These are phyloP conservation scores for Cheirogaleus medius DNA, from an alignment of 2,113 vertebrate genomes.

Conservation along the genomic window DNA sequence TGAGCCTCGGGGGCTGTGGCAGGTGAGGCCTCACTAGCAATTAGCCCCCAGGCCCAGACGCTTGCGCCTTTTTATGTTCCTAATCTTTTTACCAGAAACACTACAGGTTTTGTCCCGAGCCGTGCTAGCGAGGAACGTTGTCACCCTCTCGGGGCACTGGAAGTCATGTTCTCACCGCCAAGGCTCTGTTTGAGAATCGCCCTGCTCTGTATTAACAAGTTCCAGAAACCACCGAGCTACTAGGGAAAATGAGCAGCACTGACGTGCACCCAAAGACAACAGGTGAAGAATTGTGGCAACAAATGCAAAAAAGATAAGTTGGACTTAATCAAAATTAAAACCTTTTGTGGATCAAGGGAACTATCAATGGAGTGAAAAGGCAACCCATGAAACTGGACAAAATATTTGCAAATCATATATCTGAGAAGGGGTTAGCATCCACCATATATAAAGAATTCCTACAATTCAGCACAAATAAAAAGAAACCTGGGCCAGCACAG, in stretches of 20 bases:
- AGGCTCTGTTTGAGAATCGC: not conserved
- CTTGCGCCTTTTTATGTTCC: not conserved
- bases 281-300: not conserved
- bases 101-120: not conserved
- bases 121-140: not conserved
- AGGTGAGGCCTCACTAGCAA: slow-evolving; percentile 6
- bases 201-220: no score
- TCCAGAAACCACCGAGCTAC: not conserved
- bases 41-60: not conserved
- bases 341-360: not conserved
- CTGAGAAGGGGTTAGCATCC: not conserved
- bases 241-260: not conserved
- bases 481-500: no score
- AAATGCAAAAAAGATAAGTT: not conserved
- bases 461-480: not conserved
- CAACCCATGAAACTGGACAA: not conserved
- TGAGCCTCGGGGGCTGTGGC: slow-evolving; percentile 38
- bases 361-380: not conserved
- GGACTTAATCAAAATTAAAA: not conserved
- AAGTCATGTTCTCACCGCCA: not conserved
- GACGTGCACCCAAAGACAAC: not conserved
- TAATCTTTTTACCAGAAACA: slow-evolving; percentile 16
- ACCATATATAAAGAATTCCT: not conserved
- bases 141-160: not conserved
- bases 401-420: not conserved